These are phyloP conservation scores for Pimpla rufipes DNA, from an alignment of 2,888 invertebrate genomes.

Conservation along the genomic window DNA sequence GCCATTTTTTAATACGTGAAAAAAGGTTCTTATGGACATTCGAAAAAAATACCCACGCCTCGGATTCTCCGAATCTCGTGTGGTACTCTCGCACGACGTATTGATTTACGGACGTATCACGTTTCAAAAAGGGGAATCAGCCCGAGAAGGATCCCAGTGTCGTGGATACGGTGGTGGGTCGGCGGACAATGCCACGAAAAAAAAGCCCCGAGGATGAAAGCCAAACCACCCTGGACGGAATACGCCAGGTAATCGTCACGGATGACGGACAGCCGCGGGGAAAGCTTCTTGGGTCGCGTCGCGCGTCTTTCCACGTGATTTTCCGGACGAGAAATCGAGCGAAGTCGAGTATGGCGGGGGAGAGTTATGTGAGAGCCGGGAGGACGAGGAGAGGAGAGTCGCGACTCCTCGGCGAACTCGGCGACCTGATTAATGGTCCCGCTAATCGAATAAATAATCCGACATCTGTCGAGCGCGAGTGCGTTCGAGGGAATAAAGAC, in stretches of 20 bases:
- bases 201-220: slow-evolving; percentile 4
- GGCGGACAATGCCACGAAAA: slow-evolving; percentile 6
- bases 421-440: slow-evolving; percentile 78
- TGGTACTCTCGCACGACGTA: background rate
- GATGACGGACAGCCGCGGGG: slow-evolving; percentile 35
- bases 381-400: slow-evolving; percentile 27
- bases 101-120: slow-evolving; percentile 4
- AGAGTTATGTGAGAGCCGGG: slow-evolving; percentile 46
- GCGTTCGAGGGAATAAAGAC: slow-evolving; percentile 72
- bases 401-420: slow-evolving; percentile 56
- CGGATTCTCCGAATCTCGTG: too few relatives aligned
- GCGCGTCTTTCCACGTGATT: slow-evolving; percentile 53
- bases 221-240: background rate
- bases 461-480: slow-evolving; percentile 83
- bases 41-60: too few relatives aligned
- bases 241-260: background rate
- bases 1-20: too few relatives aligned
- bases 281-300: slow-evolving; percentile 21
- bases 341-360: slow-evolving; percentile 27
- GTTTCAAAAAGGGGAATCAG: background rate
- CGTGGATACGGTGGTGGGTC: background rate
- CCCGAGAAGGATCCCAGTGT: background rate
- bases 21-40: too few relatives aligned
- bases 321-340: slow-evolving; percentile 61
- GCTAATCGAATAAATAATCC: slow-evolving; percentile 82